Percentiles rank a stretch among this genome's conserved stretches.
Evolutionary conservation across 2,113 vertebrate species (phyloP).

Genomic region (Rana temporaria): DNA sequence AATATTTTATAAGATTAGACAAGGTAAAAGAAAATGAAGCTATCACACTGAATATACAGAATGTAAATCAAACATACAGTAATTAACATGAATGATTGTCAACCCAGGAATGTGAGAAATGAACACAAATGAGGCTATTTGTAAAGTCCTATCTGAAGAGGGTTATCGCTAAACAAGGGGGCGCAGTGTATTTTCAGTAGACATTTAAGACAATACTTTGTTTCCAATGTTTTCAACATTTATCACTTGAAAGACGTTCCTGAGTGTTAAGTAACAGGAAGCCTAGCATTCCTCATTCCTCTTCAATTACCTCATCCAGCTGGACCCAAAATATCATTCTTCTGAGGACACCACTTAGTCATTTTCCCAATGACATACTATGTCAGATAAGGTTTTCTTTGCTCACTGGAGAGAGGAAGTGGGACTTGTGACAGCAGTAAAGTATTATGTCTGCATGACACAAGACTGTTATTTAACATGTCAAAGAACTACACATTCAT

Average conservation of each 20-base stretch:
- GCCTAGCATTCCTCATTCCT: constrained; percentile 52
- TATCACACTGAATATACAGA: background rate
- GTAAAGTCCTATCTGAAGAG: constrained; percentile 27
- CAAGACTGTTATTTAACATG: constrained; percentile 27
- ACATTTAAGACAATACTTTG: constrained; percentile 43
- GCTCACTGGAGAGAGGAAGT: constrained; percentile 15
- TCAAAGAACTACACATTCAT: background rate
- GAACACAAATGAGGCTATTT: constrained; percentile 33
- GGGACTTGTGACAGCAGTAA: constrained; percentile 17
- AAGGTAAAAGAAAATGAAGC: too few relatives aligned
- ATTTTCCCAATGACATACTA: constrained; percentile 43
- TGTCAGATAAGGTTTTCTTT: constrained; percentile 41
- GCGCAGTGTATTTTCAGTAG: constrained; percentile 6
- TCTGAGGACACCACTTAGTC: constrained; percentile 47
- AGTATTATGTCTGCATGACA: constrained; percentile 46
- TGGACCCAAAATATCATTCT: constrained; percentile 47
- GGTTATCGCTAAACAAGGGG: constrained; percentile 22
- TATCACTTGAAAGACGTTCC: constrained; percentile 51
- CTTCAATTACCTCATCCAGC: constrained; percentile 44
- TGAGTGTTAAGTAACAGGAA: constrained; percentile 53
- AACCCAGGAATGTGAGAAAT: constrained; percentile 21
- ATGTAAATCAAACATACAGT: background rate
- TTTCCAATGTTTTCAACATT: constrained; percentile 40
- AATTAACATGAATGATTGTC: background rate
- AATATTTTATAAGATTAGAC: too few relatives aligned